A percentile compares a stretch with the other conserved stretches of the same genome.
phyloP scores from a whole-genome alignment of 2,888 invertebrate species.

The Xylophagus ater region DNA sequence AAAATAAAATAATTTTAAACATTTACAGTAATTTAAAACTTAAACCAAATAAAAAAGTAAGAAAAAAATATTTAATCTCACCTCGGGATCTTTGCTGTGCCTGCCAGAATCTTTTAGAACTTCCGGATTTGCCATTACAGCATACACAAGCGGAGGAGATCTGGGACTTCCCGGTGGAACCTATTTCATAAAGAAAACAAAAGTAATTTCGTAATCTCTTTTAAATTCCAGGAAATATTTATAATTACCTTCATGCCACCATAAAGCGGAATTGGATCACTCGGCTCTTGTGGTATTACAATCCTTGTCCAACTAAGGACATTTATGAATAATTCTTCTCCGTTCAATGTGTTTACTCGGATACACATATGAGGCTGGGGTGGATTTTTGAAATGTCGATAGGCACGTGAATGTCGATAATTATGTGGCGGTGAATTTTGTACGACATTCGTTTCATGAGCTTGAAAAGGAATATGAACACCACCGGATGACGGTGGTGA shows the following conservation, averaged over 20 bases:
- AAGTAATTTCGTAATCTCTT: neutral
- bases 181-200: conserved; percentile 26
- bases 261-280: conserved; percentile 56
- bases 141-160: conserved; percentile 53
- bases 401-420: conserved; percentile 48
- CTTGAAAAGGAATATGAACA: conserved; percentile 3
- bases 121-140: conserved; percentile 63
- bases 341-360: conserved; percentile 44
- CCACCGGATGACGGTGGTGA: neutral
- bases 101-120: conserved; percentile 57
- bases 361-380: conserved; percentile 69
- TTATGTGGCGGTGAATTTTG: conserved; percentile 45
- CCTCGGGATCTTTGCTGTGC: conserved; percentile 51
- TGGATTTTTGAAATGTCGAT: conserved; percentile 59
- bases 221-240: neutral
- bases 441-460: conserved; percentile 12
- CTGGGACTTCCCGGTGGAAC: conserved; percentile 51
- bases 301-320: conserved; percentile 64
- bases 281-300: conserved; percentile 52
- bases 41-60: neutral
- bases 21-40: neutral
- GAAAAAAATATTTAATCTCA: conserved; percentile 25
- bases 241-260: conserved; percentile 56
- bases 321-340: conserved; percentile 50
- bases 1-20: conserved; percentile 1